A percentile compares a stretch with the other conserved stretches of the same genome.
phyloP scores from a whole-genome alignment of 1,140 invertebrate genomes.

The Drosophila mauritiana region DNA sequence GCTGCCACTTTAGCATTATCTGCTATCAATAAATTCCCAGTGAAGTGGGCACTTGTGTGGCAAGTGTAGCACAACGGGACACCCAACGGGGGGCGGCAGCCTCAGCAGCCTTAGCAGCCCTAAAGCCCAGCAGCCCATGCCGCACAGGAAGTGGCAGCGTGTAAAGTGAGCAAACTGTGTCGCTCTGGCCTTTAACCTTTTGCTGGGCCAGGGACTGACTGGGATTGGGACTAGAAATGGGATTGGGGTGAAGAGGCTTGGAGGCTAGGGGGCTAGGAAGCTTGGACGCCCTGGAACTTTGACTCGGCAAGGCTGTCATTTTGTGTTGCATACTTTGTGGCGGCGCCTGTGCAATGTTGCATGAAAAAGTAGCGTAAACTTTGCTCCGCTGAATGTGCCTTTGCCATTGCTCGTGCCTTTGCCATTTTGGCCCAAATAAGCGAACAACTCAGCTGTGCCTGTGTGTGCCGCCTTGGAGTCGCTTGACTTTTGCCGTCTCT shows the following conservation, averaged over 20 bases:
- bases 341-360: slow-evolving; percentile 77
- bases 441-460: slow-evolving; percentile 38
- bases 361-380: slow-evolving; percentile 80
- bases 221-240: slow-evolving; percentile 1
- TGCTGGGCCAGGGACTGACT: not conserved
- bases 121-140: slow-evolving; percentile 23
- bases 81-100: slow-evolving; percentile 46
- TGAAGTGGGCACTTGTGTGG: slow-evolving; percentile 80
- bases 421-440: slow-evolving; percentile 67
- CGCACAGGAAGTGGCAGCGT: slow-evolving; percentile 65
- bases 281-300: slow-evolving; percentile 45
- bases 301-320: slow-evolving; percentile 72
- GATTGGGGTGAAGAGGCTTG: slow-evolving; percentile 6
- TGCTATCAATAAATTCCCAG: slow-evolving; percentile 83
- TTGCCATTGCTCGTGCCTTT: slow-evolving; percentile 9
- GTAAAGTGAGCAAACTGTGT: slow-evolving; percentile 77
- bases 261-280: not conserved
- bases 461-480: slow-evolving; percentile 34
- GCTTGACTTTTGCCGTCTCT: slow-evolving; percentile 65
- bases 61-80: slow-evolving; percentile 76
- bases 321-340: slow-evolving; percentile 74
- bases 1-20: slow-evolving; percentile 79
- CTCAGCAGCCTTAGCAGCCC: slow-evolving; percentile 2
- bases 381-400: slow-evolving; percentile 40
- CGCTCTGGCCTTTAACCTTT: slow-evolving; percentile 80